Evolutionary conservation across 2,797 vertebrate genomes (phyloP), one percentile per base, ranked within the genome.

Genomic region (Hipposideros larvatus): DNA sequence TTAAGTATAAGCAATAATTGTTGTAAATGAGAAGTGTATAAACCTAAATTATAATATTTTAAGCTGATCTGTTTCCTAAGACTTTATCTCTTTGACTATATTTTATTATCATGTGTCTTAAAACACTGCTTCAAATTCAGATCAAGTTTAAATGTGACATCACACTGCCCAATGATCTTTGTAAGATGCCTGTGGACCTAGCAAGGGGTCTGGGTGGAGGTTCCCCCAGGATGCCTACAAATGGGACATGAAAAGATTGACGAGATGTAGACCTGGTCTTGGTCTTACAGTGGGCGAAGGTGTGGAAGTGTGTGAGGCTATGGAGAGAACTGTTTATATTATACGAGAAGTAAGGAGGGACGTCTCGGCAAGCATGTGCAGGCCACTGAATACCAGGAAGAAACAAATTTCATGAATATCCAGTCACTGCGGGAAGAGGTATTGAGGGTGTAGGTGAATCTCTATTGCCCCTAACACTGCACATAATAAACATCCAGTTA

Each of bases 11-110:
- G 18, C 75, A 94, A 11, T 78, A 68, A 63, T 82, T 57, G 10
- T 16, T 91, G 0, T 73, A 77, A 61, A 7, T n/a, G 31, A 96
- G 28, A 87, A 55, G 41, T 78, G 28, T 8, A 53, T 82, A 82
- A 90, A 74, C 61, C 51, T 89, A 83, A 79, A 71, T 96, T 82
- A 37, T 57, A 65, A 48, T 75, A 61, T 75, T 73, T 90, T 89
- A 87, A 87, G 79, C 53, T 80, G 53, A 82, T 55, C 24, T 79
- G 1, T 37, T 88, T 37, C 41, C 11, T 74, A n/a, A 74, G 53
- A 75, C 80, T 93, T 55, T 63, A 24, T n/a, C 34, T 83, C 65
- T 91, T 57, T 28, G 46, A 34, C 31, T 43, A 0, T 95, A 7
- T 80, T 86, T 80, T n/a, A 75, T 63, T 89, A 5, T 57, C 41